These are phyloP conservation scores for Araneus ventricosus DNA, from an alignment of 1,140 invertebrate species.

Conservation along the genomic window DNA sequence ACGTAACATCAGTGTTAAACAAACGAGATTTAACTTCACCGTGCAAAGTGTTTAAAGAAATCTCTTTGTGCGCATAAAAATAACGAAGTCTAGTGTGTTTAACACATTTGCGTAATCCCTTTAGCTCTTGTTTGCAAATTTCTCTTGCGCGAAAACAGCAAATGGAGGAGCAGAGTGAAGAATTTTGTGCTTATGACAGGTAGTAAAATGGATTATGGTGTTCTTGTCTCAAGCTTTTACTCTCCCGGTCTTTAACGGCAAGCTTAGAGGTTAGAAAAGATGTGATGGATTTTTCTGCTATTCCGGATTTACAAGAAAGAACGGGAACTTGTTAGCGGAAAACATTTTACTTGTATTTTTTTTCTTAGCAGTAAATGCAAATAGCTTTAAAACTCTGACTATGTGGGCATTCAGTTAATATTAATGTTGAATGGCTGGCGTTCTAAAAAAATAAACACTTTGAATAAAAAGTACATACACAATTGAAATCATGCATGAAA, in stretches of 20 bases:
- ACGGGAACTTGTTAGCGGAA: not conserved
- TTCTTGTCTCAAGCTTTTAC: constrained; percentile 1
- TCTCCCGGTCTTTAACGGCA: not conserved
- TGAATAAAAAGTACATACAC: too few relatives aligned
- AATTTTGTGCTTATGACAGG: constrained; percentile 1
- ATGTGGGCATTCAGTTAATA: not conserved
- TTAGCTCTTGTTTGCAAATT: constrained; percentile 40
- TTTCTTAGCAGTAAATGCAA: not conserved
- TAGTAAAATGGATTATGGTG: constrained; percentile 21
- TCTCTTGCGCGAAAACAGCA: not conserved
- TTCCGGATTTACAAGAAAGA: not conserved
- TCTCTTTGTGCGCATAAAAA: not conserved
- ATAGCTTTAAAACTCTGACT: not conserved
- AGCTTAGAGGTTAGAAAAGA: not conserved
- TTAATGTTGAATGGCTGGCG: not conserved
- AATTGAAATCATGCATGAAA: too few relatives aligned
- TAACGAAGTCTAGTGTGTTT: constrained; percentile 21
- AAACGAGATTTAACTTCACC: not conserved
- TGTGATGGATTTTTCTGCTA: constrained; percentile 11
- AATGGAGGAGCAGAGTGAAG: not conserved
- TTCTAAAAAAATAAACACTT: not conserved
- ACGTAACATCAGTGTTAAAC: constrained; percentile 13
- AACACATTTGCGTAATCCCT: constrained; percentile 41
- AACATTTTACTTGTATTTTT: not conserved
- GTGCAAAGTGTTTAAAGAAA: not conserved